Evolutionary conservation across 2,888 invertebrate genomes (phyloP).

Genomic region (Calameuta pallipes): DNA sequence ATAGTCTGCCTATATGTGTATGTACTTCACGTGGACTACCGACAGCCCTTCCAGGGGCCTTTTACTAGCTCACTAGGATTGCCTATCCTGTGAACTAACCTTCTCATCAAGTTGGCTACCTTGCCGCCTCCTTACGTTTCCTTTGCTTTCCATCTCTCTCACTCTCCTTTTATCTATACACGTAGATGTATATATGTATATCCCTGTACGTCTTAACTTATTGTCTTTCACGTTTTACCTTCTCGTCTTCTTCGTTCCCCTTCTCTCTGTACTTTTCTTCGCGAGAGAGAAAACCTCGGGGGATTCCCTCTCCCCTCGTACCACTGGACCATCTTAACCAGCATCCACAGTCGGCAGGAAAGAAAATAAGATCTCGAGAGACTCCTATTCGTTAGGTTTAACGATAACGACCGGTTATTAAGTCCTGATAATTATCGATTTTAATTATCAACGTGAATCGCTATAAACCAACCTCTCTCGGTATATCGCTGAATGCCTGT

Average conservation of each 20-base stretch:
- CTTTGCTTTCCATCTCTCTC: background rate
- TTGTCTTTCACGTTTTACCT: background rate
- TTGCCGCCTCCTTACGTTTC: background rate
- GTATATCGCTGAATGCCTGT: background rate
- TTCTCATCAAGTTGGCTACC: background rate
- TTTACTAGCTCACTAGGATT: background rate
- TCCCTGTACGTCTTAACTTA: background rate
- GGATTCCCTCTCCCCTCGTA: background rate
- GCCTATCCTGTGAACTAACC: background rate
- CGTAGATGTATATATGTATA: background rate
- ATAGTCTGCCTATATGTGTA: background rate
- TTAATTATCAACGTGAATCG: constrained; percentile 57
- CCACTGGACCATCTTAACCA: background rate
- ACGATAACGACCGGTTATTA: constrained; percentile 63
- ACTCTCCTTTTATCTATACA: background rate
- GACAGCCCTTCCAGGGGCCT: background rate
- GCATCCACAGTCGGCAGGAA: constrained; percentile 23
- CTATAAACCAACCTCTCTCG: constrained; percentile 26
- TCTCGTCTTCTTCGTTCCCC: background rate
- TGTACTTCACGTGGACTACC: background rate
- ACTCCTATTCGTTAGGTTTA: constrained; percentile 49
- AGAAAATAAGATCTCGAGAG: constrained; percentile 36
- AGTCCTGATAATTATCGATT: constrained; percentile 62
- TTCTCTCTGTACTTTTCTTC: constrained; percentile 14
- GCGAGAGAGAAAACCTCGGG: background rate